Base-by-base conservation (phyloP, 2,888 invertebrate species). In the Holacanthella duospinosa region DNA sequence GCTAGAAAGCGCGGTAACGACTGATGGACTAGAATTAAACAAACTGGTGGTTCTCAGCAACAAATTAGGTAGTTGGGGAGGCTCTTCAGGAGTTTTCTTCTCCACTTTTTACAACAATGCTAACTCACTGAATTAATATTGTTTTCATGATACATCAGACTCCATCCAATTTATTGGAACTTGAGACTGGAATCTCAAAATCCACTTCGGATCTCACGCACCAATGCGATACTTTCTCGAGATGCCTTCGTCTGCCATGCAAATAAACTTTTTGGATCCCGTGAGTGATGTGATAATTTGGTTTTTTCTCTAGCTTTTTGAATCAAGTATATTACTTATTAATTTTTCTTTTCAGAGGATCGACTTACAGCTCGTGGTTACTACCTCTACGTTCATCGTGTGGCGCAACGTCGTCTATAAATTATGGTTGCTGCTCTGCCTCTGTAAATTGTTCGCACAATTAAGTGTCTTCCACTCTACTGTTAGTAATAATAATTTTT, bases 191-290 rank as follows among this genome's bases (percentile, higher is more conserved):
- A 69, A 29, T 67, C 67, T 0, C 58, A 59, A 4, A 64, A 43
- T 27, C 16, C 56, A 24, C 54, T 63, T 9, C 36, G 59, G 26
- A 60, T 62, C 1, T 55, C 63, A 12, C 60, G 64, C 12, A 69
- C 66, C 2, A 65, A 62, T 54, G 61, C 64, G 21, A 57, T 66
- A 28, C 29, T 69, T 25, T 64, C 67, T 21, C 27, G 66, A 43
- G 69, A 69, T 43, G 60, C 66, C 26, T 69, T 67, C 53, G 44
- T 69, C 16, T 64, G 66, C 25, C 67, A 69, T 48, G 66, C 66
- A n/a, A 21, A 21, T 4, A 48, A 21, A 4, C 21, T 21, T 4
- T 48, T 21, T 4, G 4, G n/a, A 48, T 9, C 6, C 12, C 12
- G 48, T 48, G 21, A 48, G 48, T n/a, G 21, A 36, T 36, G 6